Conservation (phyloP, 2,888 invertebrate genomes). For the Thereva nobilitata region DNA sequence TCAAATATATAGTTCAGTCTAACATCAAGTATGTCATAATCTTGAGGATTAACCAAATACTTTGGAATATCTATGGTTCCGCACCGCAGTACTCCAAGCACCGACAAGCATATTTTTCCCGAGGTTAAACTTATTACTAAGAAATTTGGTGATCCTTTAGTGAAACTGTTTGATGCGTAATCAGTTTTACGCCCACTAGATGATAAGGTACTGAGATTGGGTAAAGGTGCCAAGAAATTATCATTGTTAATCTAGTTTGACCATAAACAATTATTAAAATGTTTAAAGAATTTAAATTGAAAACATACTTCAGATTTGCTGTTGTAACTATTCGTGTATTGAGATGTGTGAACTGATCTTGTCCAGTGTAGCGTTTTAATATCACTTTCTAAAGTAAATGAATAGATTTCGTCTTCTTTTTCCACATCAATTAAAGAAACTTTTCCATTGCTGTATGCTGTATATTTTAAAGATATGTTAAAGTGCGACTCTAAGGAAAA, state of each 20-base stretch:
- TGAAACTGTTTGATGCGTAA: constrained; percentile 60
- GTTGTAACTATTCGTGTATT: constrained; percentile 47
- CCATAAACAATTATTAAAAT: not conserved
- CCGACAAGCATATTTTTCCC: constrained; percentile 74
- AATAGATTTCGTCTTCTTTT: constrained; percentile 78
- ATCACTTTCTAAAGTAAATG: constrained; percentile 64
- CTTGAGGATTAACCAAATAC: constrained; percentile 63
- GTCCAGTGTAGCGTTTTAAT: constrained; percentile 79
- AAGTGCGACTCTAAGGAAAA: too few relatives aligned
- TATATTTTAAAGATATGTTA: constrained; percentile 54
- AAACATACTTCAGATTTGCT: constrained; percentile 47
- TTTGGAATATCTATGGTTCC: constrained; percentile 68
- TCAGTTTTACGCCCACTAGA: constrained; percentile 61
- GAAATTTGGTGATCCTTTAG: constrained; percentile 72
- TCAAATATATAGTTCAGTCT: constrained; percentile 73
- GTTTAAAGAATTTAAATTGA: not conserved
- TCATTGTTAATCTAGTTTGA: constrained; percentile 59
- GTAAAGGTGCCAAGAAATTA: constrained; percentile 64
- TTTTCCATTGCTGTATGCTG: constrained; percentile 72
- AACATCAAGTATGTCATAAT: constrained; percentile 67
- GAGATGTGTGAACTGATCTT: constrained; percentile 50
- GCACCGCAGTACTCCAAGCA: constrained; percentile 84
- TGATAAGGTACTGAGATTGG: constrained; percentile 62
- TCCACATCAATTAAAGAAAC: constrained; percentile 81
- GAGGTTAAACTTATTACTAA: constrained; percentile 77